Percentiles rank a stretch among this genome's conserved stretches.
phyloP scores from a whole-genome alignment of 2,113 vertebrate species.

The Alces alces region DNA sequence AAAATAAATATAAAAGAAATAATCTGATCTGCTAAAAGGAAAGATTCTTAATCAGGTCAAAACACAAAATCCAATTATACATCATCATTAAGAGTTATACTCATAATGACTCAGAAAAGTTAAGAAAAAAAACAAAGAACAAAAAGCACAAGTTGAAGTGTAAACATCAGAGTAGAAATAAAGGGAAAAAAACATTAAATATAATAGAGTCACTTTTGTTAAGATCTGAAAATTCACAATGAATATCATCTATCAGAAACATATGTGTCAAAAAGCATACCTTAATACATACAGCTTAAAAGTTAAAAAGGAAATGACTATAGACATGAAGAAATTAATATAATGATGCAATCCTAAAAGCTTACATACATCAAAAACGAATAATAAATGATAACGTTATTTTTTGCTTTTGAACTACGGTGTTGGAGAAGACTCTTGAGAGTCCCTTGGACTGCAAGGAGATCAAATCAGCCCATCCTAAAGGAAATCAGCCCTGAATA shows the following conservation, averaged over 20 bases:
- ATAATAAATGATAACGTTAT: neutral
- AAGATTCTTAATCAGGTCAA: neutral
- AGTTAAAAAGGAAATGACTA: neutral
- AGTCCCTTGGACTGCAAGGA: neutral
- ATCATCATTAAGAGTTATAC: neutral
- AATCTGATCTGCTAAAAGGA: neutral
- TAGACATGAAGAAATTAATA: neutral
- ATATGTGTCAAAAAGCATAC: neutral
- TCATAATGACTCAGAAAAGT: neutral
- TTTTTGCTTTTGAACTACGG: neutral
- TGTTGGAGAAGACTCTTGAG: neutral
- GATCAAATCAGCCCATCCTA: neutral
- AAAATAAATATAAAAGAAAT: neutral
- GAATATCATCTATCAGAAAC: neutral
- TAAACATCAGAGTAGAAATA: neutral
- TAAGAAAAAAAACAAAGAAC: neutral
- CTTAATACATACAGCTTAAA: neutral
- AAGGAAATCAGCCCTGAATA: neutral
- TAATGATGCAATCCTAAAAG: neutral
- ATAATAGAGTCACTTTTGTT: neutral
- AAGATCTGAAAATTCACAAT: neutral
- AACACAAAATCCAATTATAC: neutral
- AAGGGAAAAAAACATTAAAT: neutral
- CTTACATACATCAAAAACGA: neutral
- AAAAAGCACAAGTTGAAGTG: neutral